Evolutionary conservation across 2,797 vertebrate genomes (phyloP).

Genomic region (Xenops minutus): DNA sequence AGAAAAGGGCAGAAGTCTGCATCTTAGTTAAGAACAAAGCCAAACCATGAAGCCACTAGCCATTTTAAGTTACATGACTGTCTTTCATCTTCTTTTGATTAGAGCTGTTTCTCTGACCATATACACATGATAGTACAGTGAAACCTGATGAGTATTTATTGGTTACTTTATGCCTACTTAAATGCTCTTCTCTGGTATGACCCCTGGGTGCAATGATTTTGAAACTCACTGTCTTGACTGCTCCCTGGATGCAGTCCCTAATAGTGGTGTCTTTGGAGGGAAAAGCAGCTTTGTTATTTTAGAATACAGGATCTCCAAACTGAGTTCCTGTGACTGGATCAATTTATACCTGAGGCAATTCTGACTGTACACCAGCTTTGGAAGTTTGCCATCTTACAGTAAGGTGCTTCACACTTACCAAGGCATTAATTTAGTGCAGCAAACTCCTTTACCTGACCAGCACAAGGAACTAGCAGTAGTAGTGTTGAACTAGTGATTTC

Average conservation of each 20-base stretch:
- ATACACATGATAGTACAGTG: background rate
- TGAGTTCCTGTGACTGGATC: background rate
- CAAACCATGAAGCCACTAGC: background rate
- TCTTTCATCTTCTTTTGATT: background rate
- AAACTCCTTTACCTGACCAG: background rate
- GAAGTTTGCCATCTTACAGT: background rate
- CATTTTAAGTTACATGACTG: background rate
- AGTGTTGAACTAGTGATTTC: background rate
- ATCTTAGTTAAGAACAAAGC: background rate
- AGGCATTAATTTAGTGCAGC: background rate
- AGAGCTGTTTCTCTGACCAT: background rate
- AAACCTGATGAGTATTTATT: background rate
- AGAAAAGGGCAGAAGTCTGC: background rate
- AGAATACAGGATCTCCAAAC: background rate
- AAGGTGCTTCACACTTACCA: background rate
- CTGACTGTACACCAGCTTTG: background rate
- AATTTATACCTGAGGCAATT: background rate
- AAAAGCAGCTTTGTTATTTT: background rate
- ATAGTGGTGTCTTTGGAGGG: background rate
- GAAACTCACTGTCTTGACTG: background rate
- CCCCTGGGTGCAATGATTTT: background rate
- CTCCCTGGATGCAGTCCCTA: background rate
- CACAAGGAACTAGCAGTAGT: background rate
- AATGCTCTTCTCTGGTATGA: background rate
- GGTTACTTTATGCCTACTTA: background rate